phyloP scores from a whole-genome alignment of 2,888 invertebrate genomes.

The Pristionchus entomophagus region DNA sequence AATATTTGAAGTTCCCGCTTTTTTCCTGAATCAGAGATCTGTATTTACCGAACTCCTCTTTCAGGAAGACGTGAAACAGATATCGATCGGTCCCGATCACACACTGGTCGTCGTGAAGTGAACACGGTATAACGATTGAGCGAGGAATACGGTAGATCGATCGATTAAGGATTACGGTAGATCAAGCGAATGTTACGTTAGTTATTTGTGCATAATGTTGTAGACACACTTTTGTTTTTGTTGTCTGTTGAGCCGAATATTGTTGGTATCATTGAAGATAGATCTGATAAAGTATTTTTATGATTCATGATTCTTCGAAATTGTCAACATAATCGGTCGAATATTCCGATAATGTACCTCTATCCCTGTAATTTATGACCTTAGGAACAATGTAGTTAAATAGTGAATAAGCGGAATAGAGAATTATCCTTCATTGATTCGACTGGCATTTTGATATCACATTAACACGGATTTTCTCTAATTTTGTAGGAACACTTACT shows the following conservation, averaged over 20 bases:
- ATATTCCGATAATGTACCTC: no score
- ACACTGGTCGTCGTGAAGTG: constrained; percentile 62
- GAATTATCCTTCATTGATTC: no score
- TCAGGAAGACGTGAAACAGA: constrained; percentile 58
- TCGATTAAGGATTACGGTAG: not conserved
- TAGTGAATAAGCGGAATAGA: no score
- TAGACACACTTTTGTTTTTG: constrained; percentile 24
- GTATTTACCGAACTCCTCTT: constrained; percentile 48
- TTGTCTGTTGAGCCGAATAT: not conserved
- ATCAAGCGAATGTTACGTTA: not conserved
- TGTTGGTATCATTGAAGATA: not conserved
- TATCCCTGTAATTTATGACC: no score
- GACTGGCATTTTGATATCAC: no score
- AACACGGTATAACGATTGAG: constrained; percentile 3
- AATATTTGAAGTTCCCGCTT: constrained; percentile 3
- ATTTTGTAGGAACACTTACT: no score
- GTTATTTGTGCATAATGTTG: constrained; percentile 34
- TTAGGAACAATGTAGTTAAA: no score
- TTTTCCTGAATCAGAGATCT: not conserved
- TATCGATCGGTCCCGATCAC: constrained; percentile 70
- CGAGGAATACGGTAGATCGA: not conserved
- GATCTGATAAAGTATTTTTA: constrained; percentile 9
- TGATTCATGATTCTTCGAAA: not conserved
- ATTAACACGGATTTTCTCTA: no score
- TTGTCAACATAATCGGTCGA: no score